A percentile compares a stretch with the other conserved stretches of the same genome.
Conservation (phyloP, 2,797 vertebrate genomes). For the Notolepis coatsorum region DNA sequence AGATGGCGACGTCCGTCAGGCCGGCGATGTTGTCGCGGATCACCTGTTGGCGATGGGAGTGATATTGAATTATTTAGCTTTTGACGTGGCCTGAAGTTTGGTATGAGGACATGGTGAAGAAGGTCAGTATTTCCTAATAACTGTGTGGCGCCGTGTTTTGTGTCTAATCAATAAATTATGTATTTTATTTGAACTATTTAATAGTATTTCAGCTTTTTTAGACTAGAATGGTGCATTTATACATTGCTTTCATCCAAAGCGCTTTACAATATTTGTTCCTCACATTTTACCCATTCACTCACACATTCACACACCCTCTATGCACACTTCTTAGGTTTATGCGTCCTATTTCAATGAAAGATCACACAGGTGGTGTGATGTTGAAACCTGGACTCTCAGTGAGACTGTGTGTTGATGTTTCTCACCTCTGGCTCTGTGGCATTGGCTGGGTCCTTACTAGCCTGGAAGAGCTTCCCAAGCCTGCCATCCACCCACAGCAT, state of each 20-base stretch:
- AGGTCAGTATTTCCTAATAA: neutral
- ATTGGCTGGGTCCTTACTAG: slow-evolving; percentile 88
- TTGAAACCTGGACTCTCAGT: neutral
- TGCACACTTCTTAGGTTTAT: too few relatives aligned
- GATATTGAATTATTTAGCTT: neutral
- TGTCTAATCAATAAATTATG: neutral
- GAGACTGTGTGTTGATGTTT: neutral
- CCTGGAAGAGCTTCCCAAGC: slow-evolving; percentile 90
- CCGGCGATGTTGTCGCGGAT: slow-evolving; percentile 88
- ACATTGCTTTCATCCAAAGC: too few relatives aligned
- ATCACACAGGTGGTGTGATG: too few relatives aligned
- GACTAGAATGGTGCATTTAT: too few relatives aligned
- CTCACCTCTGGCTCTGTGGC: slow-evolving; percentile 79
- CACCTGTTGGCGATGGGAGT: slow-evolving; percentile 59
- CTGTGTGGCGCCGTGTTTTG: neutral
- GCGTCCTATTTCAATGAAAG: too few relatives aligned
- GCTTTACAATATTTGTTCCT: too few relatives aligned
- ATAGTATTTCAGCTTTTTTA: too few relatives aligned
- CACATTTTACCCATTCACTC: too few relatives aligned
- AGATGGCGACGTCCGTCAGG: slow-evolving; percentile 87
- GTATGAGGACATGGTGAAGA: too few relatives aligned
- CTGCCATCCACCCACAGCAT: slow-evolving; percentile 95
- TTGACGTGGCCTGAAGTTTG: neutral
- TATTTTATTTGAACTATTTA: too few relatives aligned
- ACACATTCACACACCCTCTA: too few relatives aligned